A percentile compares a stretch with the other conserved stretches of the same genome.
These are phyloP conservation scores for Acleris literana DNA, from an alignment of 2,888 invertebrate genomes.

Conservation along the genomic window DNA sequence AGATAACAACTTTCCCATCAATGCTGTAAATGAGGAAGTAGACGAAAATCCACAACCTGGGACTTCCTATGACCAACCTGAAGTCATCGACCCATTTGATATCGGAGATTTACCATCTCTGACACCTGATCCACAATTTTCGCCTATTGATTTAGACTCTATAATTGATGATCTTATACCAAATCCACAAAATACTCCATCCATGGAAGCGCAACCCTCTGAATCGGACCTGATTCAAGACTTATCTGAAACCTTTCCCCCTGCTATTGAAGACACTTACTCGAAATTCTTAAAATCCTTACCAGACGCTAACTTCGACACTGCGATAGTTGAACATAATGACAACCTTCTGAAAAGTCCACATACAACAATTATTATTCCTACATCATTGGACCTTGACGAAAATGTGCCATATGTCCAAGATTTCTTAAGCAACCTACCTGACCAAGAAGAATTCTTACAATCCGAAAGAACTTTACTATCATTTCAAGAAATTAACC, in stretches of 20 bases:
- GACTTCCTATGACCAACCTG: too few species aligned
- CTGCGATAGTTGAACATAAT: neutral
- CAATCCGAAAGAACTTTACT: neutral
- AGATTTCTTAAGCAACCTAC: neutral
- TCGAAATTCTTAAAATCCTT: too few species aligned
- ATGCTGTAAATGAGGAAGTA: too few species aligned
- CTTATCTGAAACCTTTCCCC: too few species aligned
- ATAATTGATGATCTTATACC: neutral
- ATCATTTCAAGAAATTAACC: neutral
- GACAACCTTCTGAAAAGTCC: neutral
- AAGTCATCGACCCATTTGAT: neutral
- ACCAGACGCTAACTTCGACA: too few species aligned
- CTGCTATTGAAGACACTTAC: too few species aligned
- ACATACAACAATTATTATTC: neutral
- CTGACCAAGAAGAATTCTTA: neutral
- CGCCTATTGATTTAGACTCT: neutral
- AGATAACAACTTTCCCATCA: too few species aligned
- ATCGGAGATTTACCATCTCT: neutral
- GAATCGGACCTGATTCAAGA: too few species aligned
- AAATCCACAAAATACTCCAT: neutral
- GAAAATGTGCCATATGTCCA: neutral
- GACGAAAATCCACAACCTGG: too few species aligned
- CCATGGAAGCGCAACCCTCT: neutral
- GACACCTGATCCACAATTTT: neutral
- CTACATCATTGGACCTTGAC: neutral